phyloP scores from a whole-genome alignment of 1,140 invertebrate genomes.

The Caenorhabditis remanei region DNA sequence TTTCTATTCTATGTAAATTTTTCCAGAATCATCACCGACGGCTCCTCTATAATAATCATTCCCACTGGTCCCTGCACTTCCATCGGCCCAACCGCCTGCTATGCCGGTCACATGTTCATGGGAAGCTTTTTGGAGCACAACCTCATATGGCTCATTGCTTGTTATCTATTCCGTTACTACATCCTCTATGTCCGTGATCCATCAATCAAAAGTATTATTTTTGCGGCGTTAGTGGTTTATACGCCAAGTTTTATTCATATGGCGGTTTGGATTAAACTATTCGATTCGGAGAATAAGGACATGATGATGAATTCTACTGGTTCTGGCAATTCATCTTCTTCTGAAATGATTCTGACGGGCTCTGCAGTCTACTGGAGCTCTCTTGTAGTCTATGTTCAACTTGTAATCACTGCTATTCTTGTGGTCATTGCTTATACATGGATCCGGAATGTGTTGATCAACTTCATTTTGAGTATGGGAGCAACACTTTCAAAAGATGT shows the following conservation, averaged over 20 bases:
- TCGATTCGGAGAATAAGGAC: neutral
- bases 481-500: constrained; percentile 17
- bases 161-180: constrained; percentile 41
- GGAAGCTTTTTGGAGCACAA: constrained; percentile 22
- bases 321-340: neutral
- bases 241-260: constrained; percentile 17
- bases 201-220: constrained; percentile 37
- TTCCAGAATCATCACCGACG: constrained; percentile 13
- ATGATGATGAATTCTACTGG: neutral
- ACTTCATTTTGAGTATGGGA: constrained; percentile 19
- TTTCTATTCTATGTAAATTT: neutral
- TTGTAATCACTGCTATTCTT: neutral
- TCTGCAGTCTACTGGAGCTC: constrained; percentile 25
- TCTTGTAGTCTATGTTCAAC: constrained; percentile 2
- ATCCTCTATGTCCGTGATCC: constrained; percentile 23
- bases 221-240: constrained; percentile 5
- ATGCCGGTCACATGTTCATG: constrained; percentile 39
- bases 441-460: constrained; percentile 14
- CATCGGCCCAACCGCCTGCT: constrained; percentile 3
- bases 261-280: constrained; percentile 12
- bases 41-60: neutral
- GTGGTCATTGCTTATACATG: constrained; percentile 13
- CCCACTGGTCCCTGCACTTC: neutral
- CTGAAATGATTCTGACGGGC: neutral
- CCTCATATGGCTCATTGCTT: constrained; percentile 10